phyloP scores from a whole-genome alignment of 2,113 vertebrate genomes.

The Pangasianodon gigas region DNA sequence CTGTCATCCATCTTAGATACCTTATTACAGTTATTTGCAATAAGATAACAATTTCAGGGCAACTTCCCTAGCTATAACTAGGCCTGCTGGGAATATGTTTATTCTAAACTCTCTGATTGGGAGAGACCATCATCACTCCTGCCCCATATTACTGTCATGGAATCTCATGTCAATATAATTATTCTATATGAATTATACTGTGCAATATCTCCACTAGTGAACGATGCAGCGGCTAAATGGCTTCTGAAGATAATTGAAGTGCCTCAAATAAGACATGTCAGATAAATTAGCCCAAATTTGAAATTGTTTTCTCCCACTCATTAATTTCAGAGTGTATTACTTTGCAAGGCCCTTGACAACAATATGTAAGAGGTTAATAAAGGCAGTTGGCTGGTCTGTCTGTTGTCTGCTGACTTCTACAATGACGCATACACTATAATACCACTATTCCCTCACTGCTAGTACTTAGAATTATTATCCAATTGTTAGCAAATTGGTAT shows the following conservation, averaged over 20 bases:
- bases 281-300: slow-evolving; percentile 67
- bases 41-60: slow-evolving; percentile 85
- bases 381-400: neutral
- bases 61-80: slow-evolving; percentile 84
- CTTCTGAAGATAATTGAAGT: slow-evolving; percentile 69
- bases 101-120: slow-evolving; percentile 81
- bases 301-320: slow-evolving; percentile 57
- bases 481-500: slow-evolving; percentile 15
- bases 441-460: neutral
- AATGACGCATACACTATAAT: neutral
- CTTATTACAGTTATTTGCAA: slow-evolving; percentile 81
- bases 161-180: slow-evolving; percentile 81
- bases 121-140: slow-evolving; percentile 84
- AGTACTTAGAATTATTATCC: slow-evolving; percentile 35
- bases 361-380: slow-evolving; percentile 37
- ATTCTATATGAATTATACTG: slow-evolving; percentile 77
- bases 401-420: neutral
- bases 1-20: slow-evolving; percentile 79
- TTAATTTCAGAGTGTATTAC: slow-evolving; percentile 44
- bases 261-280: slow-evolving; percentile 64
- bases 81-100: slow-evolving; percentile 85
- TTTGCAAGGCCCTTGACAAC: slow-evolving; percentile 47
- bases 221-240: slow-evolving; percentile 68
- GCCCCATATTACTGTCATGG: slow-evolving; percentile 84
- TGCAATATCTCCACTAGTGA: slow-evolving; percentile 72